phyloP scores from a whole-genome alignment of 1,140 invertebrate species.

The Trachymyrmex septentrionalis region DNA sequence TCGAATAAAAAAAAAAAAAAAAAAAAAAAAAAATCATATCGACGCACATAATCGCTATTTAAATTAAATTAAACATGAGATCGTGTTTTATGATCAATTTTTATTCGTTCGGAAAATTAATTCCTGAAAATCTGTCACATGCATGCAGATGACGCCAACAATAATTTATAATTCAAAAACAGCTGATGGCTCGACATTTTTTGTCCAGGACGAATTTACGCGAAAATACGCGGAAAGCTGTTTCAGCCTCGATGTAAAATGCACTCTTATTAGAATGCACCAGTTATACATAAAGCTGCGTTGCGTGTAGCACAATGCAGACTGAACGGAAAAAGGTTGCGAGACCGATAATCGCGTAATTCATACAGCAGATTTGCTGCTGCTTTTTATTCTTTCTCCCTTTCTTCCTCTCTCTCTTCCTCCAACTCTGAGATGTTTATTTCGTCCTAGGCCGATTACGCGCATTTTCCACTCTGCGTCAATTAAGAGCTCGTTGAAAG shows the following conservation, averaged over 20 bases:
- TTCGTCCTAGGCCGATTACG: conserved; percentile 42
- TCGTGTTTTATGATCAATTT: conserved; percentile 31
- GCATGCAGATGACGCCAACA: background rate
- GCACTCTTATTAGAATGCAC: conserved; percentile 58
- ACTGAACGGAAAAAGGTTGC: conserved; percentile 45
- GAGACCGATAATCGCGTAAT: conserved; percentile 63
- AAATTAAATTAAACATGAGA: background rate
- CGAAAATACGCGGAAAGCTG: background rate
- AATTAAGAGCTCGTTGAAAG: conserved; percentile 47
- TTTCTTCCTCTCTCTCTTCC: background rate
- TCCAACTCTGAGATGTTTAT: conserved; percentile 26
- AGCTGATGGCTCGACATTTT: conserved; percentile 20
- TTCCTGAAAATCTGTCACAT: background rate
- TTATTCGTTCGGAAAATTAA: conserved; percentile 10
- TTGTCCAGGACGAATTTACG: background rate
- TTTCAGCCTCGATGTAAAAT: background rate
- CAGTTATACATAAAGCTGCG: conserved; percentile 16
- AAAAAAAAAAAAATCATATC: background rate
- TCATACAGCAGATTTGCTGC: conserved; percentile 56
- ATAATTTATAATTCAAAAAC: conserved; percentile 26
- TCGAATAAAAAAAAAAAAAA: background rate
- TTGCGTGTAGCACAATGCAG: conserved; percentile 1
- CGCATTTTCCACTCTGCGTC: conserved; percentile 7
- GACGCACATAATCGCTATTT: background rate
- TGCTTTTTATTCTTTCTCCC: background rate